A percentile compares a stretch with the other conserved stretches of the same genome.
Conservation (phyloP, 2,888 invertebrate species). For the Hedychridium roseum region DNA sequence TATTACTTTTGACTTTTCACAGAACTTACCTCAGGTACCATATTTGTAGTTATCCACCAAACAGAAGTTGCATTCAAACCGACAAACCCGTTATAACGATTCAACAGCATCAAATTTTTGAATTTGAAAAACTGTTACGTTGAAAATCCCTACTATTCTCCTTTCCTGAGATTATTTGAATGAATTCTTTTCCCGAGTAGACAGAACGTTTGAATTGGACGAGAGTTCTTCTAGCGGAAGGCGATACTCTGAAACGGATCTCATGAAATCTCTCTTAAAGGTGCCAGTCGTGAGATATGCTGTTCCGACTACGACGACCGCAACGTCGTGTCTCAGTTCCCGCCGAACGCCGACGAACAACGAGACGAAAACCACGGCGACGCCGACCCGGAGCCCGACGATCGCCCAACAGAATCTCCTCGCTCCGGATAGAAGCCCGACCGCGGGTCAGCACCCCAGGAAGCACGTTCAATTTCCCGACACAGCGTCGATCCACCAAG, state of each 20-base stretch:
- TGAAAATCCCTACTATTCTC: too few relatives aligned
- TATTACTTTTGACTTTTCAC: too few relatives aligned
- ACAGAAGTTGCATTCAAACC: too few relatives aligned
- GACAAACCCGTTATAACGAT: too few relatives aligned
- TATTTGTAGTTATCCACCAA: too few relatives aligned
- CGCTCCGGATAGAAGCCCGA: slow-evolving; percentile 50
- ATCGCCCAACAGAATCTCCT: slow-evolving; percentile 58
- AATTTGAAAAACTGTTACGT: too few relatives aligned
- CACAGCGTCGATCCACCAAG: slow-evolving; percentile 29
- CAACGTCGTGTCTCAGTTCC: slow-evolving; percentile 67
- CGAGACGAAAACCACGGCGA: slow-evolving; percentile 64
- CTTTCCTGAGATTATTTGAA: too few relatives aligned
- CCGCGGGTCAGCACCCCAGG: slow-evolving; percentile 65
- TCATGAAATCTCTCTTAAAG: slow-evolving; percentile 49
- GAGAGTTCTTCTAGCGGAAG: not conserved
- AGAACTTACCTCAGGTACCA: too few relatives aligned
- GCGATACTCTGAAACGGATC: slow-evolving; percentile 14
- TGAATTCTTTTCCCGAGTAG: too few relatives aligned
- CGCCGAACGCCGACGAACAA: slow-evolving; percentile 58
- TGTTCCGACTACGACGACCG: slow-evolving; percentile 64
- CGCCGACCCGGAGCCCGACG: slow-evolving; percentile 68
- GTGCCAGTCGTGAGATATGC: slow-evolving; percentile 67
- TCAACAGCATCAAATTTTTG: too few relatives aligned
- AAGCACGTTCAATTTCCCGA: slow-evolving; percentile 79
- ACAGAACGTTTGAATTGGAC: too few relatives aligned